Evolutionary conservation across 2,797 vertebrate genomes (phyloP).

Genomic region (Synaphobranchus kaupii): DNA sequence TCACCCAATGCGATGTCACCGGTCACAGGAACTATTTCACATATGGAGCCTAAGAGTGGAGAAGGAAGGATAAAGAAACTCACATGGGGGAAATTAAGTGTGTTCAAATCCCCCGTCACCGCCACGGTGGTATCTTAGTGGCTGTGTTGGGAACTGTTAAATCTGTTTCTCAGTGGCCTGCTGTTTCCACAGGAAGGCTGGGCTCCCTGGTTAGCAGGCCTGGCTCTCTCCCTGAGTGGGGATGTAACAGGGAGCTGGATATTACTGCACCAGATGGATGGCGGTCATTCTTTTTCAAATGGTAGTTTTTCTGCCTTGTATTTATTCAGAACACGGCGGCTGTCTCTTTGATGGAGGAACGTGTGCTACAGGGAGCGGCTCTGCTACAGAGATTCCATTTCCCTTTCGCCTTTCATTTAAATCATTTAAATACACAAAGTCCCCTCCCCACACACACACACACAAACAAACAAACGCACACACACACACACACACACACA

Average conservation of each 20-base stretch:
- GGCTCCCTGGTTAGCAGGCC: not conserved
- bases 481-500: not conserved
- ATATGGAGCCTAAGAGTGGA: too few species aligned
- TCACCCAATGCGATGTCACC: not conserved
- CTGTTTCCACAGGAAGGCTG: not conserved
- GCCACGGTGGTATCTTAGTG: not conserved
- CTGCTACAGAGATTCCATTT: not conserved
- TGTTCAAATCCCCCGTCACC: not conserved
- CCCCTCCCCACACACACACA: not conserved
- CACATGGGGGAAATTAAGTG: not conserved
- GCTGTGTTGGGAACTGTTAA: slow-evolving; percentile 9
- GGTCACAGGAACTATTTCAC: too few species aligned
- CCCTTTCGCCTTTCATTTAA: too few species aligned
- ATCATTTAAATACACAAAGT: not conserved
- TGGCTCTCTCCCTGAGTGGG: not conserved
- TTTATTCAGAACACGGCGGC: not conserved
- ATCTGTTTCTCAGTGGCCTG: not conserved
- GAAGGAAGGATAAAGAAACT: not conserved
- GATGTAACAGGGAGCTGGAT: not conserved
- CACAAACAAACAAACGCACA: not conserved
- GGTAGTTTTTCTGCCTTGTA: not conserved
- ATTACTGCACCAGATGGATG: slow-evolving; percentile 13
- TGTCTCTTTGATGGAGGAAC: not conserved
- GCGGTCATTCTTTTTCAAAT: not conserved
- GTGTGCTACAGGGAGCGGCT: not conserved